Conservation (phyloP, 2,888 invertebrate species). For the Nomada ferruginata region DNA sequence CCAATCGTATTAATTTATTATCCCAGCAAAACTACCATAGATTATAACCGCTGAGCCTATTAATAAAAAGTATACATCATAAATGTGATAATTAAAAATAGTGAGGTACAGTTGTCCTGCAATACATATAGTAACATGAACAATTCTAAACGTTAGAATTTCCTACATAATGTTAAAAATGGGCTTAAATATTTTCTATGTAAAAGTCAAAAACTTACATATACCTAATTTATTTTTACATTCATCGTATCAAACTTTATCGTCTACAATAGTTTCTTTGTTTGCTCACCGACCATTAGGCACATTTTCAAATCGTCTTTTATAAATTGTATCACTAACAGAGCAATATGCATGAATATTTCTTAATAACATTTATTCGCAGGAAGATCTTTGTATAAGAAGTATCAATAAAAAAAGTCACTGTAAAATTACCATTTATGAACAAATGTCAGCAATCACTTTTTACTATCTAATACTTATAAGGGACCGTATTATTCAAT, state of each 20-base stretch:
- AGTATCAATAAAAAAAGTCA: neutral
- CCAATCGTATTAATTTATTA: neutral
- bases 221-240: neutral
- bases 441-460: too few species aligned
- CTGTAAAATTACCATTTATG: too few species aligned
- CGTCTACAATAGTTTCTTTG: neutral
- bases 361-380: neutral
- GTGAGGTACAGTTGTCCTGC: neutral
- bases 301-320: constrained; percentile 1
- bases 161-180: neutral
- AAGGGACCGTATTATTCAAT: neutral
- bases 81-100: neutral
- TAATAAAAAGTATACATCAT: neutral
- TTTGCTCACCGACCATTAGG: constrained; percentile 12
- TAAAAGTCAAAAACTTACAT: neutral
- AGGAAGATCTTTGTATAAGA: neutral
- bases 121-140: neutral
- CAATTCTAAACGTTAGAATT: neutral
- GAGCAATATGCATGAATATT: neutral
- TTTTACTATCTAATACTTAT: too few species aligned
- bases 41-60: neutral
- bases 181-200: neutral
- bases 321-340: constrained; percentile 1
- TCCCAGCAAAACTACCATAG: neutral
- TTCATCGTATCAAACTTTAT: neutral